Evolutionary conservation across 2,888 invertebrate species (phyloP), one percentile per base, ranked within the genome.

Genomic region (Hypselothyrea guttata): DNA sequence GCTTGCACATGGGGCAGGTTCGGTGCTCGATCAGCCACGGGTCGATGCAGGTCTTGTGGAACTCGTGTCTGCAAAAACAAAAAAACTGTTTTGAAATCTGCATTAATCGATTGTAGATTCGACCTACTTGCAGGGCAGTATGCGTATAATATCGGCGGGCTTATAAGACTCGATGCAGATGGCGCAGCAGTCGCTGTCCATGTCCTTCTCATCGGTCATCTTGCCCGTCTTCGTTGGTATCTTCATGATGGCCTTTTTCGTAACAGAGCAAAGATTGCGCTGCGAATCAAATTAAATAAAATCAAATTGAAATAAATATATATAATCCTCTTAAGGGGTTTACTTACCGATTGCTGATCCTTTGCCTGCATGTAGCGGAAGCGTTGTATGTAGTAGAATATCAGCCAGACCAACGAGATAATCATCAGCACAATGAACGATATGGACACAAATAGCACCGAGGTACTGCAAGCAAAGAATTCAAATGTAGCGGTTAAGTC

Each of bases 1-100:
- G 94, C 90, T 98, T 98, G 91, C 98, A 98, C 97, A 98, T 97
- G 7, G 98, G 98, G 90, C 98, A 98, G 28, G 97, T 97, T 69
- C 97, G 93, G 90, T 98, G 97, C 88, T 98, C 97, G 86, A 98
- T 91, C 61, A 98, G 92, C 98, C 98, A 98, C 12, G 97, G 98
- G 91, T 98, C 98, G 86, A 98, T 97, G 92, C 98, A 98, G 84
- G 92, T 94, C 91, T 97, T 97, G 92, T 98, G 98, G 91, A 97
- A 98, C 87, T 97, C 95, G 90, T 98, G 98, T 88, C 97, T 97
- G 91, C 1, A 31, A 65, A n/a, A 15, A 28, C 1, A 31, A 65
- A 3, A 37, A 8, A 27, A 9, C 11, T n/a, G 11, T 5, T 33
- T 37, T 3, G n/a, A n/a, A n/a, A 35, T 1, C 2, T 8, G 12